phyloP scores from a whole-genome alignment of 2,888 invertebrate species.

The Tholera decimalis region DNA sequence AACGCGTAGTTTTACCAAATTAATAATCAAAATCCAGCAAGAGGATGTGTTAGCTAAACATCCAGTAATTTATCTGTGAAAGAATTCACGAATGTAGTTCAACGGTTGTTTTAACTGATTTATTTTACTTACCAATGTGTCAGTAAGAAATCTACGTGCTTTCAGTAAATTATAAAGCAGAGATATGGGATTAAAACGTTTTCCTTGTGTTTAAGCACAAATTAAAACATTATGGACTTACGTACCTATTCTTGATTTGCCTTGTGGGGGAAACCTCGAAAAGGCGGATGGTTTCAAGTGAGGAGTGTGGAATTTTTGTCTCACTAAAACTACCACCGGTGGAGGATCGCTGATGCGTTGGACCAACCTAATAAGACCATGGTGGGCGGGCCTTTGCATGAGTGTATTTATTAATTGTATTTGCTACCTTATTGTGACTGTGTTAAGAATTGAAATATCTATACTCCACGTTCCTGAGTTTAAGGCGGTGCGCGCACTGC shows the following conservation, averaged over 20 bases:
- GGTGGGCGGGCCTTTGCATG: too few relatives aligned
- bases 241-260: neutral
- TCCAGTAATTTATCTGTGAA: conserved; percentile 51
- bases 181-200: conserved; percentile 1
- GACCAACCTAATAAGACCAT: too few relatives aligned
- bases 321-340: too few relatives aligned
- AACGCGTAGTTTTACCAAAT: conserved; percentile 35
- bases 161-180: neutral
- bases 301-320: too few relatives aligned
- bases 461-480: too few relatives aligned
- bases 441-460: too few relatives aligned
- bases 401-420: too few relatives aligned
- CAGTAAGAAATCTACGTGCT: conserved; percentile 30
- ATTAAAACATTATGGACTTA: neutral
- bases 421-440: too few relatives aligned
- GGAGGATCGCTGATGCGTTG: too few relatives aligned
- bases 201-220: neutral
- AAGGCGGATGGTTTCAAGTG: too few relatives aligned
- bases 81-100: conserved; percentile 55
- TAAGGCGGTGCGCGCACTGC: too few relatives aligned
- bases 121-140: conserved; percentile 44
- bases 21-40: conserved; percentile 48
- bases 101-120: conserved; percentile 42
- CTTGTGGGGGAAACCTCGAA: too few relatives aligned
- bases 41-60: conserved; percentile 54